These are phyloP conservation scores for Melopsittacus undulatus DNA, from an alignment of 2,797 vertebrate genomes.

Conservation along the genomic window DNA sequence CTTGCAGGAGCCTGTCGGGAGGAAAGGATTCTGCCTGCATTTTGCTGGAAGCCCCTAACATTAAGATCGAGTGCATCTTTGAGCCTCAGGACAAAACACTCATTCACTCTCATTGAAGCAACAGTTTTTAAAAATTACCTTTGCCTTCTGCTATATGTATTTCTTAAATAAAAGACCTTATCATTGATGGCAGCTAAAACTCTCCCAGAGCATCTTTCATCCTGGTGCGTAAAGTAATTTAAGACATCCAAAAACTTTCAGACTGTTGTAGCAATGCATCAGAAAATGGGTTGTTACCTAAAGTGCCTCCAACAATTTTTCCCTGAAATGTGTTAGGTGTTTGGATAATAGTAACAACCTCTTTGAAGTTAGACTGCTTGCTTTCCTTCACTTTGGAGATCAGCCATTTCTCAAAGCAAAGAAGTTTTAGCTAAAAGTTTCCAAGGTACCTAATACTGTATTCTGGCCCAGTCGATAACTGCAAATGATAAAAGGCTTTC, in stretches of 20 bases:
- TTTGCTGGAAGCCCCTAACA: neutral
- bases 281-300: neutral
- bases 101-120: neutral
- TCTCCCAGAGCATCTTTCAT: neutral
- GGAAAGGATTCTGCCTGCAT: neutral
- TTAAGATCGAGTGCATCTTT: neutral
- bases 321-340: neutral
- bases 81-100: neutral
- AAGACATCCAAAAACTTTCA: neutral
- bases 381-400: slow-evolving; percentile 6
- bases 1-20: neutral
- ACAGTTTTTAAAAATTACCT: neutral
- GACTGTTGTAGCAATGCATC: neutral
- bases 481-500: slow-evolving; percentile 61
- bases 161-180: neutral
- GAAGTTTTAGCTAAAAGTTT: slow-evolving; percentile 41
- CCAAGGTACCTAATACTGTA: slow-evolving; percentile 32
- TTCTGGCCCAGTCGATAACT: slow-evolving; percentile 60
- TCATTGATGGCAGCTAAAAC: neutral
- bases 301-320: neutral
- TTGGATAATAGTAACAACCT: neutral
- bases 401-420: slow-evolving; percentile 41
- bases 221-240: neutral
- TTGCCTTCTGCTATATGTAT: neutral
- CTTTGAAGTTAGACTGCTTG: neutral